Percentiles rank a stretch among this genome's conserved stretches.
Evolutionary conservation across 2,113 vertebrate genomes (phyloP).

Genomic region (Leuciscus idus): DNA sequence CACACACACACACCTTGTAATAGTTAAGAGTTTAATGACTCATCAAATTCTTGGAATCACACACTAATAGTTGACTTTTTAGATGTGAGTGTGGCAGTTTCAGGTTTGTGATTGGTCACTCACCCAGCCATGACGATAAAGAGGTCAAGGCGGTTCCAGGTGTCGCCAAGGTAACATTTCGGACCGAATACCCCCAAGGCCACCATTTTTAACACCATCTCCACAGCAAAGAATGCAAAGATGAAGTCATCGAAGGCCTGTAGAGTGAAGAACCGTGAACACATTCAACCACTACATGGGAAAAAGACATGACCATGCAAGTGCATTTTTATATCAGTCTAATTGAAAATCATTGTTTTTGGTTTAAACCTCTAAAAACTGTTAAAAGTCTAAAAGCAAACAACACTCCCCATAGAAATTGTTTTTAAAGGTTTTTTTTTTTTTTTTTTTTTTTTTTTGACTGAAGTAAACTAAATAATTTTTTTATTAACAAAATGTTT

Average conservation of each 20-base stretch:
- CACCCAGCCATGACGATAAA: conserved; percentile 91
- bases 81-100: background rate
- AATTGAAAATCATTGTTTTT: background rate
- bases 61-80: conserved; percentile 38
- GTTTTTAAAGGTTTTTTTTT: no score
- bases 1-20: background rate
- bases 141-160: conserved; percentile 90
- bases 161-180: conserved; percentile 89
- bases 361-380: background rate
- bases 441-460: no score
- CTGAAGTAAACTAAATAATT: no score
- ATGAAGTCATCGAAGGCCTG: conserved; percentile 91
- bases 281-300: background rate
- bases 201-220: conserved; percentile 91
- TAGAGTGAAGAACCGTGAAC: background rate
- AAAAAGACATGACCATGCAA: background rate
- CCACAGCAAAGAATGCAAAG: conserved; percentile 89
- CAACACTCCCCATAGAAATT: background rate
- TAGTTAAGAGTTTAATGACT: conserved; percentile 38
- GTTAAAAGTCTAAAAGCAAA: background rate
- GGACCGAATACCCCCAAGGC: conserved; percentile 86
- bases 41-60: conserved; percentile 27
- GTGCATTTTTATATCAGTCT: background rate
- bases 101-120: conserved; percentile 41
- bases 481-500: background rate